Evolutionary conservation across 2,113 vertebrate species (phyloP), one percentile per base, ranked within the genome.

Genomic region (Zosterops hypoxanthus): DNA sequence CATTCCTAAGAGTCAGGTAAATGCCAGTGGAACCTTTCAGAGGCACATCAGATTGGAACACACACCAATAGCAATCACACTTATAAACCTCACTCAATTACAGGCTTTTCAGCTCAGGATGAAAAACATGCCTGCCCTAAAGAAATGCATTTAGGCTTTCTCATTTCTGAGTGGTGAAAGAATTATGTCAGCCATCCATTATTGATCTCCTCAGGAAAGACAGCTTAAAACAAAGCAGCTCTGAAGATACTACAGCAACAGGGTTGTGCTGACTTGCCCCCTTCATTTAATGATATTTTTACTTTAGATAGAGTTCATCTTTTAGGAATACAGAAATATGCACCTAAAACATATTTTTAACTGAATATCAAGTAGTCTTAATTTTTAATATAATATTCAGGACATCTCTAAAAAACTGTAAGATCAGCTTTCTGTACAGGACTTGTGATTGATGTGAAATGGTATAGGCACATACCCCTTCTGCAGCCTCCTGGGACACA

Each of bases 21-120:
- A 96, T 97, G 94, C 93, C 94, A 96, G 82, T 59, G 60, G 92
- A 96, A 96, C 93, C 94, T 97, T 97, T 96, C 96, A 81, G 39
- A 53, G 68, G 71, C 95, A 95, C 68, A 10, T 63, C 82, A 87
- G 80, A 55, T 66, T 63, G 84, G 94, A 93, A 87, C 64, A 90
- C 87, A 86, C 90, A 94, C 92, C 93, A 90, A 77, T 73, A 95
- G 91, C 93, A 95, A 96, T 97, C 95, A 93, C 85, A 95, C 96
- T 97, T 95, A 97, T 95, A 95, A 95, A 96, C 94, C 94, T 91
- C 85, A 90, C 78, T 97, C 95, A 88, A 95, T 97, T 96, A 96
- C 90, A 95, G 93, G 93, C 82, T 95, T 96, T 96, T 90, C 96
- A 96, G 90, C 79, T 96, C 93, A 88, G 71, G 72, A 94, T 96